Base-by-base conservation (phyloP, 2,113 vertebrate species). In the Lasiurus borealis region DNA sequence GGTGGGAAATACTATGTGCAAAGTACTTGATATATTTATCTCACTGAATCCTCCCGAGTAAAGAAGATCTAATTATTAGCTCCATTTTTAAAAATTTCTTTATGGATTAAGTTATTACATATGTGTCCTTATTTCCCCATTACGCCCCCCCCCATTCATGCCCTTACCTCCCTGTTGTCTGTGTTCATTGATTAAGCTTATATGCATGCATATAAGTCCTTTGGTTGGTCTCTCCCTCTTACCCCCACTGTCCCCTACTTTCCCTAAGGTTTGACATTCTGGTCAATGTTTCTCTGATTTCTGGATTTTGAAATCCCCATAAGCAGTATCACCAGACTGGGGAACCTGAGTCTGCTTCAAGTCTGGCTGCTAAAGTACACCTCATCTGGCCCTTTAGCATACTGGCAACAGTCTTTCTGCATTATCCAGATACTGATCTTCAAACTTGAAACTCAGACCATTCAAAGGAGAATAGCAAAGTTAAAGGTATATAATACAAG, bases 11-110 rank as follows among this genome's bases (percentile, higher is more conserved):
- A 76, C 46, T 88, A 34, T 25, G 11, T 80, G 75, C 10, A 87
- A 54, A 92, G 19, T 52, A 73, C 72, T 68, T 92, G n/a, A 68
- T 16, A 76, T 27, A 73, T 75, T 73, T 94, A 90, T 62, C n/a
- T 80, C 36, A 87, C 1, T 66, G 59, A 89, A 50, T 72, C 8
- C 6, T 95, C 46, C 54, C 75, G 1, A 89, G 52, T 59, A 34
- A 91, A n/a, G 18, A 46, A 90, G 72, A n/a, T 77, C 44, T 93
- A 90, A 90, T 88, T 25, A 90, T 83, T 68, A 84, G 19, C 44
- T 29, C 72, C 23, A 40, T 54, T 94, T 95, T 91, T 27, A 13
- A 81, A 90, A 90, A 89, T 64, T 52, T 54, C 16, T 54, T 54
- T 54, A 54, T 54, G 15, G 50, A 52, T 52, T 54, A 54, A 54